These are phyloP conservation scores for Azemiops feae DNA, from an alignment of 2,113 vertebrate genomes.

Conservation along the genomic window DNA sequence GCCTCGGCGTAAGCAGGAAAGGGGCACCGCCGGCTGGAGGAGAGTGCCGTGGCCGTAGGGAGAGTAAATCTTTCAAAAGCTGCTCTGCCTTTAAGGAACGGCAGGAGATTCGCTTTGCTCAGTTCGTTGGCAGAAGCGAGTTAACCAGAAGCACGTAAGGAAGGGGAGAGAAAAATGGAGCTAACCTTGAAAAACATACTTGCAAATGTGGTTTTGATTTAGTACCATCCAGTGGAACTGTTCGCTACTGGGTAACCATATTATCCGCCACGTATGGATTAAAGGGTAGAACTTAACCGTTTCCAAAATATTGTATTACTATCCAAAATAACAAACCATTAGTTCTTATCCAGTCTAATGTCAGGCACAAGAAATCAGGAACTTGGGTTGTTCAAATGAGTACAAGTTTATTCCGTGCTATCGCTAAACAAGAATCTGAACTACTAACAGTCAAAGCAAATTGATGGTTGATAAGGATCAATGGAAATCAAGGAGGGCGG, in stretches of 20 bases:
- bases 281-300: background rate
- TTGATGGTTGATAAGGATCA: background rate
- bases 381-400: background rate
- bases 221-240: background rate
- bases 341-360: background rate
- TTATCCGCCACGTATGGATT: background rate
- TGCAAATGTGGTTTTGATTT: background rate
- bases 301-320: background rate
- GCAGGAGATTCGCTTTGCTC: fast-evolving
- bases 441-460: background rate
- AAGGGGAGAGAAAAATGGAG: background rate
- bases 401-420: background rate
- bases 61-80: fast-evolving
- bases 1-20: fast-evolving
- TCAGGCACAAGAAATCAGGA: background rate
- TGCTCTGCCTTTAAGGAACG: background rate
- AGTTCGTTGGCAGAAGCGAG: background rate
- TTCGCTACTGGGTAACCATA: background rate
- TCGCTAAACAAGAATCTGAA: background rate
- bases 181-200: background rate
- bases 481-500: background rate
- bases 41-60: background rate
- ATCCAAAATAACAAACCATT: background rate
- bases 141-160: background rate
- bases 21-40: constrained; percentile 21